A percentile compares a stretch with the other conserved stretches of the same genome.
These are phyloP conservation scores for Drosophila planitibia DNA, from an alignment of 2,888 invertebrate species.

Conservation along the genomic window DNA sequence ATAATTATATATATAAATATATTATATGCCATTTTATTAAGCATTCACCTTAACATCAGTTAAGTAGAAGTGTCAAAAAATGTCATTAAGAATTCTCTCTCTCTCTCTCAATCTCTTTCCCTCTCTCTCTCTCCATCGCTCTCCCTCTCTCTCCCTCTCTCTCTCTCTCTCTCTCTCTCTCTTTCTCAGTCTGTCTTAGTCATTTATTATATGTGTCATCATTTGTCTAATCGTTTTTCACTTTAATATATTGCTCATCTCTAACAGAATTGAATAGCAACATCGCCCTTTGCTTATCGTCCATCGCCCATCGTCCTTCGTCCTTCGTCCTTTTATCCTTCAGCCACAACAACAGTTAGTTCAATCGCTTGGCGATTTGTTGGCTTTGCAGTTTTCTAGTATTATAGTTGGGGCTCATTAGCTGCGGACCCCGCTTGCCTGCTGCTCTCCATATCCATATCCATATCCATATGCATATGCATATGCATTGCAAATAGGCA, in stretches of 20 bases:
- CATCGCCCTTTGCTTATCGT: neutral
- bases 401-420: conserved; percentile 64
- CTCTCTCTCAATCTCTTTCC: neutral
- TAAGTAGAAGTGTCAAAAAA: neutral
- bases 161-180: rapidly evolving
- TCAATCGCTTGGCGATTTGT: conserved; percentile 69
- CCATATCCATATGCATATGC: too few relatives aligned
- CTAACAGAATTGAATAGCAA: conserved; percentile 15
- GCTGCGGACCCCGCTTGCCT: conserved; percentile 48
- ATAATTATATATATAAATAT: neutral
- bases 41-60: neutral
- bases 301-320: neutral
- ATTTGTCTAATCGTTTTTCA: neutral
- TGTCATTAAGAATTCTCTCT: neutral
- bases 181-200: neutral
- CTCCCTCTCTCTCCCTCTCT: too few relatives aligned
- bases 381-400: conserved; percentile 48
- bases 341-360: conserved; percentile 30
- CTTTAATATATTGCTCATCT: conserved; percentile 25
- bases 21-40: neutral
- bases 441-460: conserved; percentile 18
- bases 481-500: conserved; percentile 65
- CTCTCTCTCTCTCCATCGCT: neutral
- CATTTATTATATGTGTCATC: neutral
- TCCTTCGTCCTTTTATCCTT: neutral